These are phyloP conservation scores for Mesembrinibis cayennensis DNA, from an alignment of 2,113 vertebrate genomes.

Conservation along the genomic window DNA sequence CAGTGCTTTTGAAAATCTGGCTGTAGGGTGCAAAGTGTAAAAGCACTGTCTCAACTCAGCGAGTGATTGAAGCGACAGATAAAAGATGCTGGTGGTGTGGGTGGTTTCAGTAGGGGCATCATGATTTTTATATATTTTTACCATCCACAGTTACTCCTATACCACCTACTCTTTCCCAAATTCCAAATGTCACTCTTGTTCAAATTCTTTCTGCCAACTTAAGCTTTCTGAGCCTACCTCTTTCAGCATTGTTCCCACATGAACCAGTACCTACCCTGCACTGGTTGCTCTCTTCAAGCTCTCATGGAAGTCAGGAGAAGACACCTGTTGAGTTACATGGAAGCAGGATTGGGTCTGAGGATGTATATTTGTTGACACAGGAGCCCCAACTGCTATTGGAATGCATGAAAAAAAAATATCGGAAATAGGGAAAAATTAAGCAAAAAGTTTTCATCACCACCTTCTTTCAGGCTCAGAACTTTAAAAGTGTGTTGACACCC, in stretches of 20 bases:
- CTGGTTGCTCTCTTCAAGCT: neutral
- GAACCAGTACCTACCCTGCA: neutral
- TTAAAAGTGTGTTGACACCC: neutral
- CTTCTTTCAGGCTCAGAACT: neutral
- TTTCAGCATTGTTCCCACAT: neutral
- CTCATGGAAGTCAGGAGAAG: neutral
- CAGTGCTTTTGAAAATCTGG: neutral
- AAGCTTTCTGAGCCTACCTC: neutral
- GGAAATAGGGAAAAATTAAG: neutral
- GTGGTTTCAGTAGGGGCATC: neutral
- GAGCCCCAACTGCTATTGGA: neutral
- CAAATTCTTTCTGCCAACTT: neutral
- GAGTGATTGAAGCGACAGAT: neutral
- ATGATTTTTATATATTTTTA: constrained; percentile 24
- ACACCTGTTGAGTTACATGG: neutral
- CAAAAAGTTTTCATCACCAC: neutral
- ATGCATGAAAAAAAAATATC: neutral
- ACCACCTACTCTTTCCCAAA: constrained; percentile 14
- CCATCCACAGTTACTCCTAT: neutral
- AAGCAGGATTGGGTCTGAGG: neutral
- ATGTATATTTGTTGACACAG: neutral
- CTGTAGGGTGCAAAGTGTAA: neutral
- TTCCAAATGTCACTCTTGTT: neutral
- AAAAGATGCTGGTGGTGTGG: neutral
- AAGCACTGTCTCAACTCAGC: neutral